Conservation (phyloP, 2,888 invertebrate species). For the Mesorhabditis spiculigera region DNA sequence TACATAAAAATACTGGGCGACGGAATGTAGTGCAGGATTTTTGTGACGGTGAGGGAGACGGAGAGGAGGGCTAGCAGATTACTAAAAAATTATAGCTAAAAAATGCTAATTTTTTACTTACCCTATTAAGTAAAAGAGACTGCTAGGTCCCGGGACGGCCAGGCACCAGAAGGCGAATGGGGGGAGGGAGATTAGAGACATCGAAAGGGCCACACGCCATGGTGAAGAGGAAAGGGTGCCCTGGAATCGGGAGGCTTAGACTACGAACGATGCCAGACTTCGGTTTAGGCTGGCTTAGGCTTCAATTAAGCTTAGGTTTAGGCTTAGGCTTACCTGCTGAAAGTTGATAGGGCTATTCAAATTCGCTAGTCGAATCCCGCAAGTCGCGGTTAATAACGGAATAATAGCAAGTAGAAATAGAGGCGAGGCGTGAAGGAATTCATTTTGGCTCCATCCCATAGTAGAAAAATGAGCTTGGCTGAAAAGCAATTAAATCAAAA, state of each 20-base stretch:
- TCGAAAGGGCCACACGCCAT: conserved; percentile 37
- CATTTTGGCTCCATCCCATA: not conserved
- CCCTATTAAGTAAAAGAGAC: not conserved
- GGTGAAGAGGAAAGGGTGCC: conserved; percentile 35
- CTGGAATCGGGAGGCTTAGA: conserved; percentile 13
- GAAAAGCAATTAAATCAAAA: not conserved
- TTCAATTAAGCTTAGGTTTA: not conserved
- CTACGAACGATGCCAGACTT: not conserved
- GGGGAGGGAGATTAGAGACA: conserved; percentile 30
- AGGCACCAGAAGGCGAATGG: conserved; percentile 30
- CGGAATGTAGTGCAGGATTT: conserved; percentile 41
- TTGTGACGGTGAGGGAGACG: conserved; percentile 25
- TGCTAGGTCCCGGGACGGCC: not conserved
- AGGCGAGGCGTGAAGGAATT: conserved; percentile 25
- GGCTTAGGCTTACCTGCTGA: conserved; percentile 21
- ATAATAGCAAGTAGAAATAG: conserved; percentile 25
- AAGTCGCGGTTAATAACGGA: conserved; percentile 28
- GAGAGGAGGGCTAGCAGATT: conserved; percentile 27
- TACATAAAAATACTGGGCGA: conserved; percentile 36
- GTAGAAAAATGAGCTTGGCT: not conserved
- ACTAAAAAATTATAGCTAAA: conserved; percentile 12
- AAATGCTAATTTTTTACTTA: not conserved
- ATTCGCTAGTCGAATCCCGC: conserved; percentile 23
- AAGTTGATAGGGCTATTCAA: conserved; percentile 34
- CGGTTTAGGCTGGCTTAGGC: not conserved